Conservation (phyloP, 1,140 invertebrate genomes). For the Temnothorax nylanderi region DNA sequence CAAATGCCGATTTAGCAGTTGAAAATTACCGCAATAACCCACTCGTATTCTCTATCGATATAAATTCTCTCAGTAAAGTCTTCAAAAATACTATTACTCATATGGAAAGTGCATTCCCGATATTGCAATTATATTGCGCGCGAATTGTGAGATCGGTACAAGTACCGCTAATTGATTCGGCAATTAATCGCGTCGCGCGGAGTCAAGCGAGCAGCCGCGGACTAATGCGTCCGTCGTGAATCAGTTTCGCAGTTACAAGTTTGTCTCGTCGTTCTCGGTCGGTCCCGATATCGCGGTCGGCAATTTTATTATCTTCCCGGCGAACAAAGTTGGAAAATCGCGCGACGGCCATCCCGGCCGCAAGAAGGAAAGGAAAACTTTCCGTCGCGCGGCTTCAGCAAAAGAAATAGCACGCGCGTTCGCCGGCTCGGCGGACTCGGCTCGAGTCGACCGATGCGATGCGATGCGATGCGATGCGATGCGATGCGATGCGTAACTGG, state of each 20-base stretch:
- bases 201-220: background rate
- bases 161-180: slow-evolving; percentile 33
- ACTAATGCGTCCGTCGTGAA: slow-evolving; percentile 9
- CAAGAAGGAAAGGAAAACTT: slow-evolving; percentile 31
- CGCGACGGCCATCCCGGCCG: background rate
- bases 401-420: slow-evolving; percentile 26
- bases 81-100: background rate
- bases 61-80: background rate
- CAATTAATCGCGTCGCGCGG: slow-evolving; percentile 19
- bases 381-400: slow-evolving; percentile 24
- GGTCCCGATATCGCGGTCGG: slow-evolving; percentile 24
- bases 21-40: slow-evolving; percentile 3
- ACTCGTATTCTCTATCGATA: background rate
- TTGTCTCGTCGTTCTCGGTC: background rate
- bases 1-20: background rate
- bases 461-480: slow-evolving; percentile 2
- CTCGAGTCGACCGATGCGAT: background rate
- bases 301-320: slow-evolving; percentile 50
- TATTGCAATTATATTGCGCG: slow-evolving; percentile 8
- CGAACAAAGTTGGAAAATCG: slow-evolving; percentile 57
- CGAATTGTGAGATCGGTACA: slow-evolving; percentile 18
- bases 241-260: slow-evolving; percentile 29
- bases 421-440: slow-evolving; percentile 32
- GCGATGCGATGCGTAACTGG: slow-evolving; percentile 66
- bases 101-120: background rate